Evolutionary conservation across 2,113 vertebrate genomes (phyloP).

Genomic region (Bubo scandiacus): DNA sequence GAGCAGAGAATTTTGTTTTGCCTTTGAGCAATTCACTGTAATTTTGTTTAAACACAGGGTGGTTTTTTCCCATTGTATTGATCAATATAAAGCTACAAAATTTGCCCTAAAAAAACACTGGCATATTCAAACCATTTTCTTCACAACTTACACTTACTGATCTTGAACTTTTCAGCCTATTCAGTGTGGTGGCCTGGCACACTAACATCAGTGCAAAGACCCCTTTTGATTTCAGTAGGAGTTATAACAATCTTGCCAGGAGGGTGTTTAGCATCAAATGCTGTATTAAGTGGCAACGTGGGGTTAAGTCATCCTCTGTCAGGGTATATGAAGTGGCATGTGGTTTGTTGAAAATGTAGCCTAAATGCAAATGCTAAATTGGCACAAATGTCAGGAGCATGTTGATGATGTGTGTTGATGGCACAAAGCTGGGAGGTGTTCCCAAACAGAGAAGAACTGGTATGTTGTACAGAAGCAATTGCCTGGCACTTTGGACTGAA

Average conservation of each 20-base stretch:
- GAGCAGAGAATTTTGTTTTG: constrained; percentile 65
- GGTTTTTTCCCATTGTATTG: background rate
- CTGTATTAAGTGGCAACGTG: background rate
- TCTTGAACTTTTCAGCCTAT: background rate
- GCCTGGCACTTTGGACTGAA: background rate
- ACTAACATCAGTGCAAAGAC: background rate
- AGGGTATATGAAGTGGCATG: background rate
- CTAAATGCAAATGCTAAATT: background rate
- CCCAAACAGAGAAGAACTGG: background rate
- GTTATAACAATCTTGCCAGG: background rate
- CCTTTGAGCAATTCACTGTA: constrained; percentile 63
- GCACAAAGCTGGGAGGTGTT: background rate
- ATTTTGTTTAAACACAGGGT: constrained; percentile 53
- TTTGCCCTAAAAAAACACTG: background rate
- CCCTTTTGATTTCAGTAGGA: background rate
- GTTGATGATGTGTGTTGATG: background rate
- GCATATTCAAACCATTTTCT: background rate
- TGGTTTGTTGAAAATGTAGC: background rate
- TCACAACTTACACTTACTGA: background rate
- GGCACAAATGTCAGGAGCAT: background rate
- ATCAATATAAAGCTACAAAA: constrained; percentile 25
- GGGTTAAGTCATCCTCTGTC: background rate
- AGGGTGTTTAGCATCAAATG: background rate
- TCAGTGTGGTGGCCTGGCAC: background rate
- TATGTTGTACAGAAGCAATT: background rate